Evolutionary conservation across 1,140 invertebrate genomes (phyloP), one percentile per base, ranked within the genome.

Genomic region (Apolygus lucorum): DNA sequence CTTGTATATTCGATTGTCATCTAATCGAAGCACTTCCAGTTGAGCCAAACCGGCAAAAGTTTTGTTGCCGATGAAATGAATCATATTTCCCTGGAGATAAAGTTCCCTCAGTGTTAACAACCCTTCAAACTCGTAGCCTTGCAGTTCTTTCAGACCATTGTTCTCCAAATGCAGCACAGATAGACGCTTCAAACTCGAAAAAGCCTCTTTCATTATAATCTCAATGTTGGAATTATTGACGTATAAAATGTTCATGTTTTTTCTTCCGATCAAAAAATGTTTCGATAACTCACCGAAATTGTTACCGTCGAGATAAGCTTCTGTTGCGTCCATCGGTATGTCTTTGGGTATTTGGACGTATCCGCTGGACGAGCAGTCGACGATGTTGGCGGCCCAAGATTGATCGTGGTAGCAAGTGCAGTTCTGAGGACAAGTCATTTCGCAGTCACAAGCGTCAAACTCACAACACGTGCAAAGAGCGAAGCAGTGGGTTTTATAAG

Each of bases 351-450:
- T 89, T 78, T 88, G 83, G 0, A 85, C 85, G 80, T 92, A 92
- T 68, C 86, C 87, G 42, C 86, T 86, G 42, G 86, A 86, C 0
- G 91, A 91, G 80, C 93, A 96, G 78, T 95, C 92, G 17, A 95
- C 93, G 67, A 96, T 91, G 78, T 96, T 96, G 14, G 90, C 89
- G 17, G 90, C 89, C 93, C 93, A 96, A 42, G 90, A 89, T 77
- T 95, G 91, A 79, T 96, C 93, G 78, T 95, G 92, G 82, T 93
- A 96, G 76, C 93, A 96, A 21, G 90, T 92, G 80, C 93, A 96
- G 78, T 95, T 94, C 54, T 86, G 88, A 17, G 93, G 93, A 78
- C 93, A 96, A 64, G 90, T 94, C 92, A 95, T 95, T 84, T 95
- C 91, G 81, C 92, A 95, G 82, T 95, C 92, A 81, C 93, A 96